phyloP scores from a whole-genome alignment of 2,113 vertebrate species.

The Chrysochloris asiatica region DNA sequence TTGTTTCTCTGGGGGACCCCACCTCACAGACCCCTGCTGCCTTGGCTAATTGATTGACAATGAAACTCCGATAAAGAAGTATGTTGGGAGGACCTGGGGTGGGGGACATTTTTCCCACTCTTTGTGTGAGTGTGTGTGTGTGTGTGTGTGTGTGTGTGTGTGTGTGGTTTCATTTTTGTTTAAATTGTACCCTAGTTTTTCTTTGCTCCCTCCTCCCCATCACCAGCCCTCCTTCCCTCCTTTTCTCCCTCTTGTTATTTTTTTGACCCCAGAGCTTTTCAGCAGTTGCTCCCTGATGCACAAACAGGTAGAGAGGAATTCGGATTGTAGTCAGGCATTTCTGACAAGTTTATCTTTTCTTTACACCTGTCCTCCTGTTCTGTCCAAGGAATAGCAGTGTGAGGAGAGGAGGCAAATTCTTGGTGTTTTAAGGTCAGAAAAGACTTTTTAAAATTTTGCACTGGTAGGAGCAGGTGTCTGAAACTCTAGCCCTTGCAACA shows the following conservation, averaged over 20 bases:
- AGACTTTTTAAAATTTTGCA: neutral
- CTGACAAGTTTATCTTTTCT: slow-evolving; percentile 76
- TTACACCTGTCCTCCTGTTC: slow-evolving; percentile 2
- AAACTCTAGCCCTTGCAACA: slow-evolving; percentile 48
- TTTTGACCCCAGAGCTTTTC: slow-evolving; percentile 64
- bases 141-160: slow-evolving; percentile 52
- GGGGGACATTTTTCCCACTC: slow-evolving; percentile 43
- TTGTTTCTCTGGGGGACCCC: slow-evolving; percentile 82
- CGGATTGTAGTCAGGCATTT: slow-evolving; percentile 33
- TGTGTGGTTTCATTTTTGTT: slow-evolving; percentile 64
- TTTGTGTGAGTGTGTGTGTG: slow-evolving; percentile 61
- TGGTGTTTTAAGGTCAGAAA: slow-evolving; percentile 63
- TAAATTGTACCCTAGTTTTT: slow-evolving; percentile 70
- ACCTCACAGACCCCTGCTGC: slow-evolving; percentile 85
- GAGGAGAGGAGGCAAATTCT: slow-evolving; percentile 23
- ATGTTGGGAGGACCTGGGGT: slow-evolving; percentile 84
- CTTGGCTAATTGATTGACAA: slow-evolving; percentile 90
- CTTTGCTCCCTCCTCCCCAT: neutral
- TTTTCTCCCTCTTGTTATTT: neutral
- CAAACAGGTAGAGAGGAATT: slow-evolving; percentile 78
- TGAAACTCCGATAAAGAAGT: slow-evolving; percentile 86
- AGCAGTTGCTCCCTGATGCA: slow-evolving; percentile 74
- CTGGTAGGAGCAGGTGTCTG: slow-evolving; percentile 38
- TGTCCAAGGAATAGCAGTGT: neutral
- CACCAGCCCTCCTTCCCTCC: slow-evolving; percentile 5